These are phyloP conservation scores for Lacanobia wlatinum DNA, from an alignment of 2,888 invertebrate genomes.

Conservation along the genomic window DNA sequence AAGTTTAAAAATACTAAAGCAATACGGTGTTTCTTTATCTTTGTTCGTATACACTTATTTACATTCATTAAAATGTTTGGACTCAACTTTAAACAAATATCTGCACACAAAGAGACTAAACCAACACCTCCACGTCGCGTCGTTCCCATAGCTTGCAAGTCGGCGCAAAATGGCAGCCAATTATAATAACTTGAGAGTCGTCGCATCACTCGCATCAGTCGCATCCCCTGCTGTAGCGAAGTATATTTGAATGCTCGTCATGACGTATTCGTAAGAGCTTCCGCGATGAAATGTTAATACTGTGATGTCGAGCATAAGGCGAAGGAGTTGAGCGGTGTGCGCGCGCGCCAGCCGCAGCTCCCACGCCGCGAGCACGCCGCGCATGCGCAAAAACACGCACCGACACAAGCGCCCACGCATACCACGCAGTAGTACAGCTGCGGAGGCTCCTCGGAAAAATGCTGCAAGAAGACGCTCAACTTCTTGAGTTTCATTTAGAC, in stretches of 20 bases:
- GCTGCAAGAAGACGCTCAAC: not conserved
- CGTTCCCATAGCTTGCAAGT: not conserved
- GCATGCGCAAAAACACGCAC: constrained; percentile 65
- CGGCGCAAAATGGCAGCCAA: not conserved
- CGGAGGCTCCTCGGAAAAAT: not conserved
- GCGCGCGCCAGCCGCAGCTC: constrained; percentile 71
- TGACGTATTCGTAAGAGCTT: constrained; percentile 38
- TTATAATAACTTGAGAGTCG: not conserved
- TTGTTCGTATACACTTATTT: not conserved
- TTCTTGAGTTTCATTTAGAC: not conserved
- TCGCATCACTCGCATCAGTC: not conserved
- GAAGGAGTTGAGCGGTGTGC: constrained; percentile 24
- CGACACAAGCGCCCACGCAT: constrained; percentile 27
- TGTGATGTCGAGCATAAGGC: constrained; percentile 22
- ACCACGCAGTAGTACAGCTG: constrained; percentile 28
- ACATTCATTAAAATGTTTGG: not conserved
- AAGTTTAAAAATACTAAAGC: not conserved
- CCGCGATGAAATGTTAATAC: constrained; percentile 65
- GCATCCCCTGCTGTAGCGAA: constrained; percentile 18
- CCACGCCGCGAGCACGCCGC: constrained; percentile 77
- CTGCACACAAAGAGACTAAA: not conserved
- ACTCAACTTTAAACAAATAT: not conserved
- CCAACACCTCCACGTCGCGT: constrained; percentile 8
- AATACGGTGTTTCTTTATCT: not conserved
- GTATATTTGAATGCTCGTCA: constrained; percentile 50